Percentiles rank a stretch among this genome's conserved stretches.
Evolutionary conservation across 2,888 invertebrate species (phyloP).

Genomic region (Tachina grossa): DNA sequence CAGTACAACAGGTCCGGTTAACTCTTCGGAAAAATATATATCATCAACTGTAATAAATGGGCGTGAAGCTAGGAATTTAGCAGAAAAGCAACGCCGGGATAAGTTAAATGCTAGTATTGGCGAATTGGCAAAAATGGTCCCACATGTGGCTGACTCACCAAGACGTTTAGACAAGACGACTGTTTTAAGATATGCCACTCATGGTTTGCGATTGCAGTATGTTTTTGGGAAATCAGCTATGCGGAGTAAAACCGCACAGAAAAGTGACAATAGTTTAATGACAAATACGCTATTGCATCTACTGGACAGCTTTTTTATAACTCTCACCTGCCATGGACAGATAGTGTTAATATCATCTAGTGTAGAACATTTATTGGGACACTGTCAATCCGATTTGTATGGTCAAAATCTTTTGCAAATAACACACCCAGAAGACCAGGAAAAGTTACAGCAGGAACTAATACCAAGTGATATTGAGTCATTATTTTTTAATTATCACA

Average conservation of each 20-base stretch:
- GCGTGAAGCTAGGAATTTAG: conserved; percentile 92
- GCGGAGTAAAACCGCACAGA: conserved; percentile 61
- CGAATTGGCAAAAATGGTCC: conserved; percentile 91
- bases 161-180: conserved; percentile 95
- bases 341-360: conserved; percentile 94
- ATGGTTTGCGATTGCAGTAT: conserved; percentile 91
- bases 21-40: conserved; percentile 27
- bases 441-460: conserved; percentile 87
- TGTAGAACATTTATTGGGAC: conserved; percentile 93
- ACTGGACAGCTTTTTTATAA: conserved; percentile 91
- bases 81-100: conserved; percentile 95
- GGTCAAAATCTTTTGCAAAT: conserved; percentile 92
- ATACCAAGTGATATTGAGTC: conserved; percentile 83
- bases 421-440: conserved; percentile 90
- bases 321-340: conserved; percentile 91
- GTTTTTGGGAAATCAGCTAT: conserved; percentile 79
- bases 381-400: conserved; percentile 92
- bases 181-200: conserved; percentile 92
- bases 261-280: conserved; percentile 77
- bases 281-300: conserved; percentile 87
- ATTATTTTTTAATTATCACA: conserved; percentile 75
- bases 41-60: conserved; percentile 83
- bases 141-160: conserved; percentile 90
- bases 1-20: not conserved
- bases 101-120: conserved; percentile 93